Conservation (phyloP, 2,113 vertebrate genomes). For the Elephas maximus region DNA sequence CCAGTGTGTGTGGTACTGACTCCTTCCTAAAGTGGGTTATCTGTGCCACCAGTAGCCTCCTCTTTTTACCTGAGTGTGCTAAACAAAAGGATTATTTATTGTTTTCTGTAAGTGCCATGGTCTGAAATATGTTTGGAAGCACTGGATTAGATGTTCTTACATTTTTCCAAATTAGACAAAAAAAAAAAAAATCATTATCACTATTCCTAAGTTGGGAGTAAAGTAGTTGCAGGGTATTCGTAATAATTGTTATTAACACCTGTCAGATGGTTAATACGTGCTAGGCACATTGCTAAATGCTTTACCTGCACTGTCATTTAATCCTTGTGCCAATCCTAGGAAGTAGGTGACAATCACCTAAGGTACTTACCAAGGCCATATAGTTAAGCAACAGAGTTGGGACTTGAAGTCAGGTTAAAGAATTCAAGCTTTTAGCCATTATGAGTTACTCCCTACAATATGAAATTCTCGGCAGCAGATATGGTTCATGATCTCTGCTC, state of each 20-base stretch:
- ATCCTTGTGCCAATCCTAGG: neutral
- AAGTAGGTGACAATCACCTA: neutral
- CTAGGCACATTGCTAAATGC: neutral
- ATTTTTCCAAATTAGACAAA: neutral
- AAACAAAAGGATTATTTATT: neutral
- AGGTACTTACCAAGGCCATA: conserved; percentile 6
- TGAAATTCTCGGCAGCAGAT: conserved; percentile 11
- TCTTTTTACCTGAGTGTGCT: neutral
- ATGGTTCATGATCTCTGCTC: conserved; percentile 13
- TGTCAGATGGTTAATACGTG: neutral
- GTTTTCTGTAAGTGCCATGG: neutral
- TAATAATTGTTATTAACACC: conserved; percentile 1
- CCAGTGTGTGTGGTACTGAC: neutral
- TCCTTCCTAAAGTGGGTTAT: neutral
- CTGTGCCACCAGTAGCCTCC: neutral
- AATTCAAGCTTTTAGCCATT: conserved; percentile 20
- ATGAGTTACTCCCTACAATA: conserved; percentile 11
- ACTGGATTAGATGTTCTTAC: neutral
- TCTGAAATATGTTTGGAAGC: conserved; percentile 36
- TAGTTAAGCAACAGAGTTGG: conserved; percentile 23
- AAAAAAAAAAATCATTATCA: neutral
- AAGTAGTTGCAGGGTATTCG: neutral
- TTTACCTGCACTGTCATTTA: conserved; percentile 16
- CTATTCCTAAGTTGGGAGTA: neutral
- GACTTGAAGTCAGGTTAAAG: conserved; percentile 17